Conservation (phyloP, 2,797 vertebrate genomes). For the Cichlasoma orientale region DNA sequence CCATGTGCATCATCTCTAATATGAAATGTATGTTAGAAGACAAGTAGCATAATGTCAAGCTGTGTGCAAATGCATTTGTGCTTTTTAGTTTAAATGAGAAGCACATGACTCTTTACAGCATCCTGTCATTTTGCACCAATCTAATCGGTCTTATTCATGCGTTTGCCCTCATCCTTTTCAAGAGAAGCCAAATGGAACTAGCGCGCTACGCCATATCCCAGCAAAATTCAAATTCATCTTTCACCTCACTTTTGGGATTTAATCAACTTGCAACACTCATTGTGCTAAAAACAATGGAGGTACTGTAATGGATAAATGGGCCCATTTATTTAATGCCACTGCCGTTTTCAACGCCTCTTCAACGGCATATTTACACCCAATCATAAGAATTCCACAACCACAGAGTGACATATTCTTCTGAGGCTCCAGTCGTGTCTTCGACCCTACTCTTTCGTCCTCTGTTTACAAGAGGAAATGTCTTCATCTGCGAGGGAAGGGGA, state of each 20-base stretch:
- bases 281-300: constrained; percentile 41
- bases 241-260: constrained; percentile 34
- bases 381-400: constrained; percentile 67
- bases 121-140: constrained; percentile 32
- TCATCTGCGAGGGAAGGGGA: constrained; percentile 57
- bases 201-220: constrained; percentile 10
- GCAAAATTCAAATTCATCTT: constrained; percentile 22
- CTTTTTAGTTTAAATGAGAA: constrained; percentile 31
- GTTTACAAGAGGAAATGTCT: constrained; percentile 79
- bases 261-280: constrained; percentile 41
- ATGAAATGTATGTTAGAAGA: not conserved
- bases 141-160: constrained; percentile 20
- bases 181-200: constrained; percentile 2
- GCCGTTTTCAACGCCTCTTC: constrained; percentile 61
- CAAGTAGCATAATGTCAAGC: constrained; percentile 2
- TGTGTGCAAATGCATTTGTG: not conserved
- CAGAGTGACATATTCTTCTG: constrained; percentile 67
- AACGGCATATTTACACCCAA: constrained; percentile 70
- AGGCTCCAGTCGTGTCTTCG: constrained; percentile 46
- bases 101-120: constrained; percentile 21
- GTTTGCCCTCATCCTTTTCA: constrained; percentile 26
- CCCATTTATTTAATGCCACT: constrained; percentile 53
- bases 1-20: not conserved
- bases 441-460: constrained; percentile 58
- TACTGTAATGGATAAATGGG: constrained; percentile 53